phyloP scores from a whole-genome alignment of 2,888 invertebrate genomes.

The Drosophila leonis region DNA sequence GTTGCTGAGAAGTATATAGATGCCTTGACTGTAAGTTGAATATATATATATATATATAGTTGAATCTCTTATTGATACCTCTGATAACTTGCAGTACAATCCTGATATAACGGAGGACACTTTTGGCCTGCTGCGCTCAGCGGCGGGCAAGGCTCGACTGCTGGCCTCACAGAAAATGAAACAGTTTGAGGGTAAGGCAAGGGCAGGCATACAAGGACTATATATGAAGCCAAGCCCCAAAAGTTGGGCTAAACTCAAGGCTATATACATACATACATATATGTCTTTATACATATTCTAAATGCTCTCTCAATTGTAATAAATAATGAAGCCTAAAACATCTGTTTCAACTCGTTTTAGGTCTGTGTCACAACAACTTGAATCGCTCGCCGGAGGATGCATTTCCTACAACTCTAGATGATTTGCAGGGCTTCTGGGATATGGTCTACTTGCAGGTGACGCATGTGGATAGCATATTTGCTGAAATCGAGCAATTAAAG shows the following conservation, averaged over 20 bases:
- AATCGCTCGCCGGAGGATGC: conserved; percentile 91
- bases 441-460: conserved; percentile 97
- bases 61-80: no score
- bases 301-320: not conserved
- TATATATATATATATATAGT: not conserved
- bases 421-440: conserved; percentile 98
- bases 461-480: conserved; percentile 92
- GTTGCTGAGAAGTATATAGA: conserved; percentile 90
- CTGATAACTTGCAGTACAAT: conserved; percentile 82
- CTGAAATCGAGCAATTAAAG: conserved; percentile 88
- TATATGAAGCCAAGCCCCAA: not conserved
- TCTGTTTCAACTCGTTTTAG: conserved; percentile 82
- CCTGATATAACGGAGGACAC: conserved; percentile 91
- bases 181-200: conserved; percentile 93
- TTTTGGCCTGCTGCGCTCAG: conserved; percentile 93
- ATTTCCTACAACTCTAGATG: conserved; percentile 95
- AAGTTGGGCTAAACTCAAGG: no score
- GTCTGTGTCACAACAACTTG: conserved; percentile 88
- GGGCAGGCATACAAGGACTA: not conserved
- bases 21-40: conserved; percentile 85
- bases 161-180: conserved; percentile 96
- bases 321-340: not conserved
- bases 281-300: not conserved
- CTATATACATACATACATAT: not conserved
- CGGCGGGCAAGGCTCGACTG: conserved; percentile 95